phyloP scores from a whole-genome alignment of 2,888 invertebrate genomes.

The Macrosiphum euphorbiae region DNA sequence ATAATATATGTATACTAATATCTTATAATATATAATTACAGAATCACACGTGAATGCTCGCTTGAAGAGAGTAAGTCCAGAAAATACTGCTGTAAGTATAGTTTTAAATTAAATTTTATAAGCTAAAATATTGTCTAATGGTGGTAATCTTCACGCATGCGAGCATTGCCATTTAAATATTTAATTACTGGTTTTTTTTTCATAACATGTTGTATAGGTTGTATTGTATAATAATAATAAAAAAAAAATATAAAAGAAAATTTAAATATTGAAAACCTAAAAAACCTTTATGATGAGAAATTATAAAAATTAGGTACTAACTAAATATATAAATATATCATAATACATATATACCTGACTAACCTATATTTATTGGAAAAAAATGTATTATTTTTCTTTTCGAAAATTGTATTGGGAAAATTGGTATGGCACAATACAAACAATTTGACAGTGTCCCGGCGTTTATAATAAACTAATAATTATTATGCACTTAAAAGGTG shows the following conservation, averaged over 20 bases:
- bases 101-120: not conserved
- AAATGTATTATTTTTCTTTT: not conserved
- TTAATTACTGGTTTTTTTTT: not conserved
- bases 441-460: too few relatives aligned
- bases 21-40: constrained; percentile 38
- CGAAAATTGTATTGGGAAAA: not conserved
- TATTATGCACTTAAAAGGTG: not conserved
- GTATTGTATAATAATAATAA: too few relatives aligned
- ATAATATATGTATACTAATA: not conserved
- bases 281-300: not conserved
- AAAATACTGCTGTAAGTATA: constrained; percentile 44
- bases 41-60: constrained; percentile 25
- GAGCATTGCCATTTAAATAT: not conserved
- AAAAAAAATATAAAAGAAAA: too few relatives aligned
- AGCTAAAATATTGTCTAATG: not conserved
- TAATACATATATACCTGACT: too few relatives aligned
- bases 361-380: not conserved
- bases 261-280: too few relatives aligned
- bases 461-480: not conserved
- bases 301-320: too few relatives aligned
- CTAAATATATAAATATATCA: too few relatives aligned
- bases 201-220: too few relatives aligned
- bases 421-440: too few relatives aligned
- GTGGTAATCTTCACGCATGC: not conserved
- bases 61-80: constrained; percentile 41